Conservation (phyloP, 2,797 vertebrate species). For the Sebastes minor region DNA sequence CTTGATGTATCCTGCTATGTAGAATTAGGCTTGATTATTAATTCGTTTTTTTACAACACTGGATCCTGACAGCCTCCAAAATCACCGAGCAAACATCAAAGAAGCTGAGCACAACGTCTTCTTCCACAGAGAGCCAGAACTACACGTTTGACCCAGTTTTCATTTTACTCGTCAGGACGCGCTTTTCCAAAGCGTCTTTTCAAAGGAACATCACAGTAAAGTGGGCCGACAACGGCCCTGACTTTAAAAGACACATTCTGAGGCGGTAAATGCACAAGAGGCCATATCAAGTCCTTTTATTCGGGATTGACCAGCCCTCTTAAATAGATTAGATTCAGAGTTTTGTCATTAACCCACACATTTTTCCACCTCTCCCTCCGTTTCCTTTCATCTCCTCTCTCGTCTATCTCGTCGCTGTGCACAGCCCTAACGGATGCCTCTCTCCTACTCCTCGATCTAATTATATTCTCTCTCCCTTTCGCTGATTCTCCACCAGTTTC, state of each 20-base stretch:
- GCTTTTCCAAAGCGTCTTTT: slow-evolving; percentile 21
- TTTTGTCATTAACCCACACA: slow-evolving; percentile 34
- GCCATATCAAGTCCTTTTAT: slow-evolving; percentile 29
- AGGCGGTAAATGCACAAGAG: slow-evolving; percentile 21
- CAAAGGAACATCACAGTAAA: slow-evolving; percentile 36
- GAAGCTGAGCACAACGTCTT: slow-evolving; percentile 15
- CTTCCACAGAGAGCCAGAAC: slow-evolving; percentile 38
- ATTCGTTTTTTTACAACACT: slow-evolving; percentile 21
- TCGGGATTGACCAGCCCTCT: slow-evolving; percentile 25
- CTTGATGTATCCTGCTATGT: background rate
- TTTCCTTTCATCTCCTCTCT: slow-evolving; percentile 57
- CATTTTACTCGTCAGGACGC: slow-evolving; percentile 12
- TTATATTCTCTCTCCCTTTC: slow-evolving; percentile 45
- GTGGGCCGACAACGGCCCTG: slow-evolving; percentile 1
- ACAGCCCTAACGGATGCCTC: slow-evolving; percentile 17
- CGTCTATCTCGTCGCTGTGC: background rate
- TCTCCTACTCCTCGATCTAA: slow-evolving; percentile 40
- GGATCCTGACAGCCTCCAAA: slow-evolving; percentile 42
- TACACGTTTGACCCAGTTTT: slow-evolving; percentile 66
- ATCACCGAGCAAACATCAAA: slow-evolving; percentile 63
- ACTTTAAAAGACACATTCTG: slow-evolving; percentile 25
- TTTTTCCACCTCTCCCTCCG: slow-evolving; percentile 32
- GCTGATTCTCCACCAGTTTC: slow-evolving; percentile 32
- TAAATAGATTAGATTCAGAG: slow-evolving; percentile 29
- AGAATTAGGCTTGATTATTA: slow-evolving; percentile 45